Evolutionary conservation across 2,888 invertebrate species (phyloP).

Genomic region (Exephanes ischioxanthus): DNA sequence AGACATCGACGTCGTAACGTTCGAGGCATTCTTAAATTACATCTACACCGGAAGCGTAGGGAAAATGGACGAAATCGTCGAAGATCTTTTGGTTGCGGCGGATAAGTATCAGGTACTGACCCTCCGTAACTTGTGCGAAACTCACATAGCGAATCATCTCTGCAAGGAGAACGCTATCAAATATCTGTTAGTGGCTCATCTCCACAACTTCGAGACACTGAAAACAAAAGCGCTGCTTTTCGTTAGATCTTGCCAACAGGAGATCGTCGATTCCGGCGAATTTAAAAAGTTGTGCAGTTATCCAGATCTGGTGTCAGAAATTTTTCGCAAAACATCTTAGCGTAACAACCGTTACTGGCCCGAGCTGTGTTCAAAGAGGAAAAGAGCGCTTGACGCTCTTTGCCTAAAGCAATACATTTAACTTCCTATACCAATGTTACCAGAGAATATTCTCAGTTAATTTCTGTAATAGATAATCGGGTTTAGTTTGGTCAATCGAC

Average conservation of each 20-base stretch:
- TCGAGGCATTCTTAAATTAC: conserved; percentile 44
- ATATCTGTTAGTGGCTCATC: conserved; percentile 4
- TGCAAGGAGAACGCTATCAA: neutral
- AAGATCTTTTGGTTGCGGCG: conserved; percentile 4
- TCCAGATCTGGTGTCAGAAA: neutral
- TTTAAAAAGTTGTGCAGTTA: neutral
- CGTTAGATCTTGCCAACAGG: neutral
- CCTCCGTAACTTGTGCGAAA: conserved; percentile 20
- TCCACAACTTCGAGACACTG: neutral
- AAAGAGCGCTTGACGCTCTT: neutral
- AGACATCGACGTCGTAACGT: conserved; percentile 23
- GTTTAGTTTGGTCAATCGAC: neutral
- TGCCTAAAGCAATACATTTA: neutral
- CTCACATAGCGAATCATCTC: neutral
- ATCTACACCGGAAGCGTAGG: conserved; percentile 45
- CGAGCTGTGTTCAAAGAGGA: neutral
- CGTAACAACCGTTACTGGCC: neutral
- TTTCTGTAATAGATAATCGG: neutral
- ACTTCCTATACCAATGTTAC: conserved; percentile 1
- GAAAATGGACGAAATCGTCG: conserved; percentile 14
- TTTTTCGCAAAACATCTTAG: conserved; percentile 3
- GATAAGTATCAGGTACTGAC: conserved; percentile 35
- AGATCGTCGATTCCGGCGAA: neutral
- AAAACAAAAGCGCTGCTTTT: neutral
- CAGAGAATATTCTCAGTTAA: neutral